Percentiles rank a stretch among this genome's conserved stretches.
Conservation (phyloP, 1,140 invertebrate species). For the Apis laboriosa region DNA sequence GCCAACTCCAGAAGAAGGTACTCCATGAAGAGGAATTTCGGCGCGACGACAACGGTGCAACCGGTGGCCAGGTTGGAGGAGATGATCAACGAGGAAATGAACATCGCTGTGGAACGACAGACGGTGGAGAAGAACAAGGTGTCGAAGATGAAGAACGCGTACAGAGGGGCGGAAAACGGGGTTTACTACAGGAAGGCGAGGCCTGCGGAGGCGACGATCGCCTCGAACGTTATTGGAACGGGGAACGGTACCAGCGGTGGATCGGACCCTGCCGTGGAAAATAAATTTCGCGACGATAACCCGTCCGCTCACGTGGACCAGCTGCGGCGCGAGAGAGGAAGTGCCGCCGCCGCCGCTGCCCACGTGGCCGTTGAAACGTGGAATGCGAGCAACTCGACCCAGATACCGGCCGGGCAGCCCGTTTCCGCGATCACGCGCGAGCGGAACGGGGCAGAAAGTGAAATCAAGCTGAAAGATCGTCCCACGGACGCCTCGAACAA, state of each 20-base stretch:
- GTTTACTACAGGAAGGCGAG: slow-evolving; percentile 67
- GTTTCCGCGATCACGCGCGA: slow-evolving; percentile 41
- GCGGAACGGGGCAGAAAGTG: slow-evolving; percentile 25
- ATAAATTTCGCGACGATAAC: slow-evolving; percentile 48
- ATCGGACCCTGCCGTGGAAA: slow-evolving; percentile 24
- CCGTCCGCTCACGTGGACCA: slow-evolving; percentile 58
- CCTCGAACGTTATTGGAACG: slow-evolving; percentile 70
- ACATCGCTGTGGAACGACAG: slow-evolving; percentile 68
- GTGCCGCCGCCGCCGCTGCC: slow-evolving; percentile 14
- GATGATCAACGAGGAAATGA: slow-evolving; percentile 73
- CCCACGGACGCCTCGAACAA: background rate
- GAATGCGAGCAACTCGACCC: slow-evolving; percentile 60
- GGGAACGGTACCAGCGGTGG: slow-evolving; percentile 30
- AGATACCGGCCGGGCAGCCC: slow-evolving; percentile 53
- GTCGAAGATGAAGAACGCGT: slow-evolving; percentile 68
- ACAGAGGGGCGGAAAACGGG: slow-evolving; percentile 60
- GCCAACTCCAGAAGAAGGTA: slow-evolving; percentile 70
- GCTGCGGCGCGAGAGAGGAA: slow-evolving; percentile 50
- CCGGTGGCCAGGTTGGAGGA: slow-evolving; percentile 58
- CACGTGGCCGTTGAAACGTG: slow-evolving; percentile 43
- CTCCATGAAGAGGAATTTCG: slow-evolving; percentile 65
- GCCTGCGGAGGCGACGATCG: slow-evolving; percentile 70
- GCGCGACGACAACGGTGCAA: slow-evolving; percentile 49
- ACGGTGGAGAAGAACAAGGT: slow-evolving; percentile 72
- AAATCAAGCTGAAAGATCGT: slow-evolving; percentile 13